Evolutionary conservation across 2,797 vertebrate species (phyloP).

Genomic region (Characodon lateralis): DNA sequence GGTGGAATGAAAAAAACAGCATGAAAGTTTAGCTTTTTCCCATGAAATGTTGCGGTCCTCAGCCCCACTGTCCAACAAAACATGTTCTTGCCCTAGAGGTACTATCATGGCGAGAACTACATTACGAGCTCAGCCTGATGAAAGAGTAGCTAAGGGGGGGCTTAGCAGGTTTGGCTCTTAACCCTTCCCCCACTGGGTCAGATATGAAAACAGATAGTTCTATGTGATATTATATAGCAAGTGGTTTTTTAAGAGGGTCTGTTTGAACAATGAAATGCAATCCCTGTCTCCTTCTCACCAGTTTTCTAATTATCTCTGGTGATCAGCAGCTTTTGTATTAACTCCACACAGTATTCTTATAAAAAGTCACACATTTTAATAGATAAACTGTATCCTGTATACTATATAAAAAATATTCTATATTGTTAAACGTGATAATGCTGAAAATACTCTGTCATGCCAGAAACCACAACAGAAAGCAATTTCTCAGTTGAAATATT

Average conservation of each 20-base stretch:
- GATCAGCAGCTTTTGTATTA: conserved; percentile 3
- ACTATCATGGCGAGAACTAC: conserved; percentile 53
- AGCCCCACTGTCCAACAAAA: conserved; percentile 47
- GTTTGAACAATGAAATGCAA: conserved; percentile 28
- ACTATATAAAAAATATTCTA: too few relatives aligned
- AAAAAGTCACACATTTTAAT: not conserved
- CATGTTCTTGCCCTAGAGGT: conserved; percentile 57
- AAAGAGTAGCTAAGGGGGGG: conserved; percentile 71
- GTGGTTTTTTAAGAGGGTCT: conserved; percentile 9
- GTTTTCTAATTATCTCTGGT: not conserved
- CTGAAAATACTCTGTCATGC: conserved; percentile 3
- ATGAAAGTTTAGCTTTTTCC: conserved; percentile 62
- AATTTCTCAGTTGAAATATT: not conserved
- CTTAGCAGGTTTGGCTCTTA: conserved; percentile 59
- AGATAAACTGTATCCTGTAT: not conserved
- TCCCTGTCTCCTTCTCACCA: conserved; percentile 1
- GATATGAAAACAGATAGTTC: conserved; percentile 64
- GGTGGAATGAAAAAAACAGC: conserved; percentile 56
- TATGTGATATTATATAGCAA: conserved; percentile 47
- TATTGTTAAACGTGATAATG: conserved; percentile 3
- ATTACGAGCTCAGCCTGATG: conserved; percentile 74
- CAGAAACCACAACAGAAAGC: conserved; percentile 10
- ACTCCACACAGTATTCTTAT: not conserved
- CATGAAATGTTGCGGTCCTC: conserved; percentile 68
- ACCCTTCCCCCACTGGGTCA: conserved; percentile 46